phyloP scores from a whole-genome alignment of 2,113 vertebrate species.

The Sarotherodon lohbergeri region DNA sequence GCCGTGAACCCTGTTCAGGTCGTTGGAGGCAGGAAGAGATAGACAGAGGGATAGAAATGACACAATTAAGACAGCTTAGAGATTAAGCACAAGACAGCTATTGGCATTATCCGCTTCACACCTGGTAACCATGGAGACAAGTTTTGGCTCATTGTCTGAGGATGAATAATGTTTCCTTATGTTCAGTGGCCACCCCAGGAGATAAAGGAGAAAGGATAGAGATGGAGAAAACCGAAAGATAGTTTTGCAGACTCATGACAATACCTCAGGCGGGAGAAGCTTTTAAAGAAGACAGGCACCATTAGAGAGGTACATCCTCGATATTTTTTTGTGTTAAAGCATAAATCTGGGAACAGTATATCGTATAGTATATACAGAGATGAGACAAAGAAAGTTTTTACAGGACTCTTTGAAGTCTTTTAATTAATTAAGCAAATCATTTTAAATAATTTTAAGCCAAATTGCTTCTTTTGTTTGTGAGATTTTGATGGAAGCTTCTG shows the following conservation, averaged over 20 bases:
- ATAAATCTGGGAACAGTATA: not conserved
- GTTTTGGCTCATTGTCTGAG: not conserved
- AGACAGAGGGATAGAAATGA: not conserved
- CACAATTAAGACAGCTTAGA: not conserved
- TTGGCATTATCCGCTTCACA: not conserved
- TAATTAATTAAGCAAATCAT: not conserved
- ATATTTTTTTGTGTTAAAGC: not conserved
- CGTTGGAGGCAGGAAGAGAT: not conserved
- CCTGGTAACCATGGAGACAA: slow-evolving; percentile 31
- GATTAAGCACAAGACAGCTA: not conserved
- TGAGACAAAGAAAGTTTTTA: not conserved
- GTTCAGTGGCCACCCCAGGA: not conserved
- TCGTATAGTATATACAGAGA: not conserved
- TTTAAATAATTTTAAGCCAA: not conserved
- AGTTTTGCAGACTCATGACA: not conserved
- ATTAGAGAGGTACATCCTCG: not conserved
- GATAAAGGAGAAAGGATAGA: not conserved
- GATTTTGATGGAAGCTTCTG: not conserved
- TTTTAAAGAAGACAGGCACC: not conserved
- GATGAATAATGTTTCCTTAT: not conserved
- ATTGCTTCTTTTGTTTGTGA: not conserved
- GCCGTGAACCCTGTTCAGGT: not conserved
- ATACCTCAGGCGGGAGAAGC: not conserved
- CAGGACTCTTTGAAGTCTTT: not conserved
- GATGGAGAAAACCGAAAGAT: not conserved